Evolutionary conservation across 2,888 invertebrate genomes (phyloP), one percentile per base, ranked within the genome.

Genomic region (Esperia sulphurella): DNA sequence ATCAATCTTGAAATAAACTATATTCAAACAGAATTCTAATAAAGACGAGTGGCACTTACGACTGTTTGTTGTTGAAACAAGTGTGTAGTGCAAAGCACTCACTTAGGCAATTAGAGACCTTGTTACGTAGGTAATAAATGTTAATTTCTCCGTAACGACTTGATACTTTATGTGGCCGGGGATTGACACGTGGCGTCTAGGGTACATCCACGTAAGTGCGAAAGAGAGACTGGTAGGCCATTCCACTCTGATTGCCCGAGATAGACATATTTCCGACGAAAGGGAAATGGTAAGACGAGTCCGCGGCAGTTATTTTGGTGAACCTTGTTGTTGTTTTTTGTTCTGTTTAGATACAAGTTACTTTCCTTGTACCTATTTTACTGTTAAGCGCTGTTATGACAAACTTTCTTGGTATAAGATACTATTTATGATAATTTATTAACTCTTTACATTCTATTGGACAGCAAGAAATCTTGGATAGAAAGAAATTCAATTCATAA

Each of bases 141-240:
- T 74, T 78, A 77, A 72, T 75, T 75, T 84, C 54, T 53, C 50
- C 51, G 64, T 65, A 70, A 72, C 56, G 67, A 79, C 71, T 78
- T 80, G 74, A 68, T 78, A 73, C 78, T 65, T 79, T 80, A 68
- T 62, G 68, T 58, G 66, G 58, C 57, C 61, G 59, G 60, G 66
- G 72, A 65, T 62, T 71, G 82, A 79, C 84, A 83, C 83, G 83
- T 84, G 84, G 79, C 76, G 71, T 75, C 68, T 70, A 68, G 75
- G 75, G 75, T 75, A 74, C 71, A 70, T 71, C n/a, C 69, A 65
- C 62, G 66, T 61, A 62, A 60, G 82, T 61, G 73, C 48, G 72
- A 80, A 59, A 53, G 76, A 75, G 78, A 76, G 51, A 60, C 59
- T 50, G 50, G 67, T 56, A 61, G 63, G 63, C 55, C 58, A 50